Base-by-base conservation (phyloP, 2,888 invertebrate genomes). In the Agrotis segetum region DNA sequence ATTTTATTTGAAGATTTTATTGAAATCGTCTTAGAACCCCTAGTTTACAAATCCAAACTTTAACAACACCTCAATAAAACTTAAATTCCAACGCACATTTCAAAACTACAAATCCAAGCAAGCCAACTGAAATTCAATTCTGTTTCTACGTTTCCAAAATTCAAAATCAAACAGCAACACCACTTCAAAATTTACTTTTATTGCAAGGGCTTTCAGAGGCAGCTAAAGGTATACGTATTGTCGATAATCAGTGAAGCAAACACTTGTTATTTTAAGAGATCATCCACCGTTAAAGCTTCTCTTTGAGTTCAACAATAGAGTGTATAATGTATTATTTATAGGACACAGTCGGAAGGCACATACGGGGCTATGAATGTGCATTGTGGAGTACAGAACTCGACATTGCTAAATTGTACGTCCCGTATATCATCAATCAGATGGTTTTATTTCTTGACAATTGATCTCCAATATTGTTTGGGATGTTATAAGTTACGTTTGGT, bases 251-350 rank as follows among this genome's bases (percentile, higher is more conserved):
- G 92, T 96, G 95, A 96, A 96, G 96, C 96, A 96, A 96, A 96
- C 96, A 96, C 96, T 96, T 96, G 96, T 96, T 96, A 96, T 96
- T 96, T 96, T 96, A 95, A 96, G 96, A 95, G 96, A 96, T 96
- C 96, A 96, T 96, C 96, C 95, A 95, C 91, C 95, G 94, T 94
- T 94, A 94, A 94, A 92, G 95, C 91, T 92, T 92, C 88, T 87
- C 92, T 93, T 94, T 94, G 92, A 92, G 90, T 88, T 89, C 86
- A 92, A 95, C 95, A 95, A 95, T 90, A 90, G 93, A 90, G 92
- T 93, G 93, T 93, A 94, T 95, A 95, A 95, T 94, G 95, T 94
- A 95, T 95, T 96, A 96, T 96, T 95, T 96, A 96, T 95, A 94
- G 93, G 93, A 91, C 93, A 92, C 94, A 94, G 93, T 95, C 91